Conservation (phyloP, 2,113 vertebrate species). For the Psittacula cyanocephala region DNA sequence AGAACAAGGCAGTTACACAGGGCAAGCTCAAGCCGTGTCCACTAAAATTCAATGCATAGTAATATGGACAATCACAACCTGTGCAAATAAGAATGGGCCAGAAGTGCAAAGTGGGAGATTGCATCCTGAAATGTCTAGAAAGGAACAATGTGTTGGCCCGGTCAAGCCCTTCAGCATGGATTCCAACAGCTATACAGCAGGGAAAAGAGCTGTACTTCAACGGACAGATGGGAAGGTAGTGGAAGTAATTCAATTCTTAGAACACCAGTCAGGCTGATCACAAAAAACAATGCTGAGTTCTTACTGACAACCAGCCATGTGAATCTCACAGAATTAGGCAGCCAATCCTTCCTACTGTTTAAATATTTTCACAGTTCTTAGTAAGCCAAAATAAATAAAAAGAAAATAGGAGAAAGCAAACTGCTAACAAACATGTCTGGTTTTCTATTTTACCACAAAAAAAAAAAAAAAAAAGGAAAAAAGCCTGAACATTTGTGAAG, state of each 20-base stretch:
- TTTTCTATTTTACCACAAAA: not conserved
- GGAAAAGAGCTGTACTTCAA: not conserved
- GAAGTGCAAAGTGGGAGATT: not conserved
- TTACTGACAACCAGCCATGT: not conserved
- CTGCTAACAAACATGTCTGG: fast-evolving
- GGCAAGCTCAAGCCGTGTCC: not conserved
- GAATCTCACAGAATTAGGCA: not conserved
- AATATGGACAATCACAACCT: not conserved
- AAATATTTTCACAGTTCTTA: slow-evolving; percentile 10
- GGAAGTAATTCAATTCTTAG: not conserved
- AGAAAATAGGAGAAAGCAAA: not conserved
- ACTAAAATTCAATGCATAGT: not conserved
- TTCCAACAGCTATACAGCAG: not conserved
- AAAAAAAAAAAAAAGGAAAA: not conserved
- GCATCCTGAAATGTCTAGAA: not conserved
- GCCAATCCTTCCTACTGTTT: not conserved
- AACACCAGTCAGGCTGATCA: not conserved
- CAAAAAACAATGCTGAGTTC: not conserved
- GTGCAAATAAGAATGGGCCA: not conserved
- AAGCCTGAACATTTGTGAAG: not conserved
- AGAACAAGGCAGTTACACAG: not conserved
- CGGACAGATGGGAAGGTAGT: not conserved
- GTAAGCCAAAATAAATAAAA: not conserved
- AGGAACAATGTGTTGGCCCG: not conserved
- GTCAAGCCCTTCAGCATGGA: not conserved